Percentiles rank a stretch among this genome's conserved stretches.
Evolutionary conservation across 2,113 vertebrate genomes (phyloP).

Genomic region (Apteryx owenii): DNA sequence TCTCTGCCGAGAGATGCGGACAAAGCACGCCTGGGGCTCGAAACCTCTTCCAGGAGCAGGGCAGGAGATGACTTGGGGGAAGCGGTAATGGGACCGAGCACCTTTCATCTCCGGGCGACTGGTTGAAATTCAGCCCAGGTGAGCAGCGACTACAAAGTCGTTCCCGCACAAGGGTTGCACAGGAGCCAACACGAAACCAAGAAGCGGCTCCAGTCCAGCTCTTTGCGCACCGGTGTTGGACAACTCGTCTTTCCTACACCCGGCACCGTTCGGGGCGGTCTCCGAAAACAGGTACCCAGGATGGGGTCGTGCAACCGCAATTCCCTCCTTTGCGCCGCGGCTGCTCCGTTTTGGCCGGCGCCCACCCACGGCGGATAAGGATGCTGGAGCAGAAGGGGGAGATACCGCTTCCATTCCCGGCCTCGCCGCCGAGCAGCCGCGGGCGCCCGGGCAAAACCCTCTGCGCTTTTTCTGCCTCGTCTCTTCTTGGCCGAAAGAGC

Average conservation of each 20-base stretch:
- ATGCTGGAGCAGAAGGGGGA: not conserved
- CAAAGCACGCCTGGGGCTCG: not conserved
- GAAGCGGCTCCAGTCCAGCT: not conserved
- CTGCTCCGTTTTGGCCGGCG: not conserved
- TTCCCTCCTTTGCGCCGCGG: not conserved
- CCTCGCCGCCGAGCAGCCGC: not conserved
- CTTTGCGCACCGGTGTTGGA: fast-evolving
- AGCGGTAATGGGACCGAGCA: fast-evolving
- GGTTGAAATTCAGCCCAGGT: not conserved
- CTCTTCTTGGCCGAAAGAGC: not conserved
- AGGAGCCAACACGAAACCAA: not conserved
- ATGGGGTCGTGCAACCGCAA: fast-evolving
- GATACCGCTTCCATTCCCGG: not conserved
- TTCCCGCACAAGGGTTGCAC: not conserved
- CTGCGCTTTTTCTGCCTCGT: not conserved
- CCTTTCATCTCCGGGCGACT: not conserved
- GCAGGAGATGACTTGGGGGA: not conserved
- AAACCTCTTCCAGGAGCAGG: not conserved
- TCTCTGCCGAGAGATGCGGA: not conserved
- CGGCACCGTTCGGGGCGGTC: not conserved
- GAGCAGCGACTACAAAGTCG: not conserved
- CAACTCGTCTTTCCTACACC: not conserved
- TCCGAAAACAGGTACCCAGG: not conserved
- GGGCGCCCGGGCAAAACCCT: not conserved
- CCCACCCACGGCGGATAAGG: not conserved